Percentiles rank a stretch among this genome's conserved stretches.
Conservation (phyloP, 2,888 invertebrate species). For the Tricholauxania praeusta region DNA sequence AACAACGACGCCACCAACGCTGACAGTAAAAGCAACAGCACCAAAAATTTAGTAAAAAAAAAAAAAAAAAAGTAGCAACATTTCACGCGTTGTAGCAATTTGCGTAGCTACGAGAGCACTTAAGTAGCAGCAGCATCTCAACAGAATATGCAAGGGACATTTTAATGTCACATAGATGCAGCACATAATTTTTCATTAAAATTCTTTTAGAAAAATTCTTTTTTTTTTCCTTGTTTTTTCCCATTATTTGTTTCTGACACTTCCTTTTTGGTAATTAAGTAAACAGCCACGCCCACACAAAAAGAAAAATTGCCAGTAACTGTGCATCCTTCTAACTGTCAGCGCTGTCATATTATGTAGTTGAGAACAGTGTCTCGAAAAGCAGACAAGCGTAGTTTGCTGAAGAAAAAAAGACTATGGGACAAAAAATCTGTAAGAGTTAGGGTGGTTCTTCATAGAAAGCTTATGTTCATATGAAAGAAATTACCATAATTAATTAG, state of each 20-base stretch:
- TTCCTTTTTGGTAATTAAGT: not conserved
- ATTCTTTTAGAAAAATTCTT: not conserved
- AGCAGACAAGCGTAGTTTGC: not conserved
- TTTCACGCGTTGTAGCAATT: not conserved
- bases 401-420: not conserved
- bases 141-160: conserved; percentile 3
- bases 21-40: not conserved
- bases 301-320: not conserved
- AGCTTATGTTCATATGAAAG: too few relatives aligned
- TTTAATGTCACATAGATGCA: conserved; percentile 17
- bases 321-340: not conserved
- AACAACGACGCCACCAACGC: not conserved
- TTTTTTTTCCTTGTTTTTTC: not conserved
- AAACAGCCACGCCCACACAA: not conserved
- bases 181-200: conserved; percentile 28
- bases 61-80: too few relatives aligned
- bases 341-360: too few relatives aligned
- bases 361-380: too few relatives aligned
- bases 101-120: conserved; percentile 16
- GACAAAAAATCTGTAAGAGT: not conserved
- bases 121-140: conserved; percentile 6
- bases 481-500: too few relatives aligned
- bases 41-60: not conserved
- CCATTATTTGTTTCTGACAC: not conserved
- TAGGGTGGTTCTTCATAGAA: not conserved